Percentiles rank a stretch among this genome's conserved stretches.
Evolutionary conservation across 2,113 vertebrate species (phyloP).

Genomic region (Takifugu bimaculatus): DNA sequence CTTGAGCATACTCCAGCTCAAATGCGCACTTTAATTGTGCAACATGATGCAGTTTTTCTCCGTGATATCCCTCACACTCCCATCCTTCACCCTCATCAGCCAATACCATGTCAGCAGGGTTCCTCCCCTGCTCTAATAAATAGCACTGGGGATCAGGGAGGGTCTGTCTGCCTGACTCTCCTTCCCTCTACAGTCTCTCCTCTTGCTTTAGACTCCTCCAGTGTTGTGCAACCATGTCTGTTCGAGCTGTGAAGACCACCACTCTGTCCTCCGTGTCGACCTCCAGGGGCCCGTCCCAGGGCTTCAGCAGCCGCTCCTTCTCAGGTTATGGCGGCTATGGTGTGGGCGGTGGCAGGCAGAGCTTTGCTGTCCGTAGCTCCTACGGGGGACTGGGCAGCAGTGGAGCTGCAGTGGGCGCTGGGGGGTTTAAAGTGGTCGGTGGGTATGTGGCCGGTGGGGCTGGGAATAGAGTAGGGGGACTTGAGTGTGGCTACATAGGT

Average conservation of each 20-base stretch:
- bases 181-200: slow-evolving; percentile 41
- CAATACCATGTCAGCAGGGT: slow-evolving; percentile 52
- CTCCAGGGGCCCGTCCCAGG: slow-evolving; percentile 39
- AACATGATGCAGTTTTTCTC: slow-evolving; percentile 50
- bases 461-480: slow-evolving; percentile 51
- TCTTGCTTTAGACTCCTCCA: slow-evolving; percentile 26
- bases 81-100: slow-evolving; percentile 27
- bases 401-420: slow-evolving; percentile 39
- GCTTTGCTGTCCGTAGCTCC: slow-evolving; percentile 63
- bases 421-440: slow-evolving; percentile 42
- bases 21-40: slow-evolving; percentile 45
- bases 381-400: slow-evolving; percentile 60
- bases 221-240: slow-evolving; percentile 58
- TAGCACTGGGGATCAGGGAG: slow-evolving; percentile 42
- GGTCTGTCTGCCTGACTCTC: slow-evolving; percentile 58
- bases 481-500: slow-evolving; percentile 60
- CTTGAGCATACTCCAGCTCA: slow-evolving; percentile 9
- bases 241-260: slow-evolving; percentile 63
- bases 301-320: slow-evolving; percentile 69
- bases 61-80: slow-evolving; percentile 26
- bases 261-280: slow-evolving; percentile 48
- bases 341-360: slow-evolving; percentile 61
- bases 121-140: slow-evolving; percentile 65
- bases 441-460: slow-evolving; percentile 47
- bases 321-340: slow-evolving; percentile 51